phyloP scores from a whole-genome alignment of 2,888 invertebrate genomes.

The Melieria crassipennis region DNA sequence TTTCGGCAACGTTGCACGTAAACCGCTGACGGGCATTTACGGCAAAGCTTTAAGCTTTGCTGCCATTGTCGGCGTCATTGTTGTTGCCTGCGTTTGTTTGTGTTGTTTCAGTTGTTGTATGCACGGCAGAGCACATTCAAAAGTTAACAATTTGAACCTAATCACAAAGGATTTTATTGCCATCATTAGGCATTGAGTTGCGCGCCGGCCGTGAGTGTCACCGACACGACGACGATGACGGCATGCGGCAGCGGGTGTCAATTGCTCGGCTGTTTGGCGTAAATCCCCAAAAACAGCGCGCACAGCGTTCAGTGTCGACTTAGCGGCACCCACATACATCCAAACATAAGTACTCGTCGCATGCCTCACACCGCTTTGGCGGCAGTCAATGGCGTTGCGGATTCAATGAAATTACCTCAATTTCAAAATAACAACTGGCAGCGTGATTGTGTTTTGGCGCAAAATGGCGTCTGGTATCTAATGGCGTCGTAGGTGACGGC shows the following conservation, averaged over 20 bases:
- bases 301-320: background rate
- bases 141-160: conserved; percentile 61
- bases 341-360: background rate
- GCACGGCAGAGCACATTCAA: conserved; percentile 49
- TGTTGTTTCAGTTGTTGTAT: background rate
- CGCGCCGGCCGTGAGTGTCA: background rate
- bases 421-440: background rate
- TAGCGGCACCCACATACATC: background rate
- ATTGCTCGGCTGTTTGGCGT: background rate
- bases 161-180: conserved; percentile 59
- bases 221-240: background rate
- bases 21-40: no score
- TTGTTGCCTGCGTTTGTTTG: conserved; percentile 10
- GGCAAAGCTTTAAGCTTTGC: background rate
- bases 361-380: background rate
- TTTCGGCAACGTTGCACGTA: background rate
- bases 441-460: background rate
- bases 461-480: conserved; percentile 26
- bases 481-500: background rate
- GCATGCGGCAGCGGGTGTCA: background rate
- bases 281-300: no score
- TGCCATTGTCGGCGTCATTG: background rate
- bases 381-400: no score
- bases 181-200: conserved; percentile 35
- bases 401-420: conserved; percentile 7